These are phyloP conservation scores for Vanessa atalanta DNA, from an alignment of 1,140 invertebrate species.

Conservation along the genomic window DNA sequence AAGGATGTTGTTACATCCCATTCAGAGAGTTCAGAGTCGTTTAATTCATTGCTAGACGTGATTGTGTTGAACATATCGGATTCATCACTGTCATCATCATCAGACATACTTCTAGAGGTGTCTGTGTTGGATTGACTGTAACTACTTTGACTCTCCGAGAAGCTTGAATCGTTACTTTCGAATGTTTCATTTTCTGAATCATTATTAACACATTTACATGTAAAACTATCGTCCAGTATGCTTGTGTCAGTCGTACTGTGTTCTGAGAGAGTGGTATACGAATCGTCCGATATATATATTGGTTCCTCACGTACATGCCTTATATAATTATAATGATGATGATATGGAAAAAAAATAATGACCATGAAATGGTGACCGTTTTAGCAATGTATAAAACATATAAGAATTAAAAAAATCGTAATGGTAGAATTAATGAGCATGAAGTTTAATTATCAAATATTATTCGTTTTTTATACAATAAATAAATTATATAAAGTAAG, in stretches of 20 bases:
- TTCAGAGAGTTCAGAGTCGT: constrained; percentile 37
- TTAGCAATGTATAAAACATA: neutral
- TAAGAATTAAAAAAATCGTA: neutral
- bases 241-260: constrained; percentile 59
- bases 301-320: constrained; percentile 2
- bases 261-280: constrained; percentile 56
- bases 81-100: neutral
- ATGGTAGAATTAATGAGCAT: neutral
- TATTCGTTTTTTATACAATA: too few species aligned
- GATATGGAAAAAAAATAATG: constrained; percentile 20
- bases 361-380: neutral
- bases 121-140: neutral
- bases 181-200: neutral
- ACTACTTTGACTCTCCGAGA: neutral
- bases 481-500: too few species aligned
- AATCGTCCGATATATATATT: constrained; percentile 31
- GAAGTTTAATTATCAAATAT: too few species aligned
- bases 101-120: neutral
- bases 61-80: neutral
- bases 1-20: constrained; percentile 51
- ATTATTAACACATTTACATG: neutral
- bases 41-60: neutral
- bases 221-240: constrained; percentile 23
- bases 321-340: constrained; percentile 8
- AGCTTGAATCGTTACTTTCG: constrained; percentile 4